Conservation (phyloP, 2,113 vertebrate genomes). For the Gopherus evgoodei region DNA sequence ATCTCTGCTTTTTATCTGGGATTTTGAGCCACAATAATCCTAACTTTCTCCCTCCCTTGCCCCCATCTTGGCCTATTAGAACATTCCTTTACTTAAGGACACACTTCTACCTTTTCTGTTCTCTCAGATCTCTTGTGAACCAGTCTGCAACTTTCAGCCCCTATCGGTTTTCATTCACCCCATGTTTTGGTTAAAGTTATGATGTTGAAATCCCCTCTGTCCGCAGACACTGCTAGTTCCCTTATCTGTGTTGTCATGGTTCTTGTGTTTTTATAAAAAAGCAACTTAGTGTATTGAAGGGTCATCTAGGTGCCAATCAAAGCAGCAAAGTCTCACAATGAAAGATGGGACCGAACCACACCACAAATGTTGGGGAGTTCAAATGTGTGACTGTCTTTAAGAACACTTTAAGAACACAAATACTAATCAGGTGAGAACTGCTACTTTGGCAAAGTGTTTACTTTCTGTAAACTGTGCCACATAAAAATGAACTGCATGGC, state of each 20-base stretch:
- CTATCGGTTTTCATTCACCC: background rate
- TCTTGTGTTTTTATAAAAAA: conserved; percentile 36
- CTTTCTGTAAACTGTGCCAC: conserved; percentile 51
- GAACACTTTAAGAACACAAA: conserved; percentile 23
- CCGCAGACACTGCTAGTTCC: conserved; percentile 44
- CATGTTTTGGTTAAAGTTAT: background rate
- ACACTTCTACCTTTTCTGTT: conserved; percentile 16
- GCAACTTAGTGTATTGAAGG: background rate
- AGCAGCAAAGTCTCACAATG: background rate
- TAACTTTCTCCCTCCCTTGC: background rate
- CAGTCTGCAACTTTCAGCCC: conserved; percentile 35
- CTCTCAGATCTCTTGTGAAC: conserved; percentile 26
- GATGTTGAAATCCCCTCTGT: conserved; percentile 63
- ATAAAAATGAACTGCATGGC: conserved; percentile 57
- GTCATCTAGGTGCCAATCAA: conserved; percentile 4
- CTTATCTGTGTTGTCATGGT: conserved; percentile 55
- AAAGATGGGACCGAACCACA: background rate
- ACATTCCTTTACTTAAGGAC: background rate
- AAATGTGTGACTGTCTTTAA: conserved; percentile 31
- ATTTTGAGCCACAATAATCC: conserved; percentile 37
- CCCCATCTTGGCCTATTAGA: background rate
- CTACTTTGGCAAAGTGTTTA: conserved; percentile 39
- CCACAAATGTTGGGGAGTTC: background rate
- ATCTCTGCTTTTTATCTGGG: conserved; percentile 14
- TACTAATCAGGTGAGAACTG: conserved; percentile 19